These are phyloP conservation scores for Philereme vetulata DNA, from an alignment of 2,888 invertebrate species.

Conservation along the genomic window DNA sequence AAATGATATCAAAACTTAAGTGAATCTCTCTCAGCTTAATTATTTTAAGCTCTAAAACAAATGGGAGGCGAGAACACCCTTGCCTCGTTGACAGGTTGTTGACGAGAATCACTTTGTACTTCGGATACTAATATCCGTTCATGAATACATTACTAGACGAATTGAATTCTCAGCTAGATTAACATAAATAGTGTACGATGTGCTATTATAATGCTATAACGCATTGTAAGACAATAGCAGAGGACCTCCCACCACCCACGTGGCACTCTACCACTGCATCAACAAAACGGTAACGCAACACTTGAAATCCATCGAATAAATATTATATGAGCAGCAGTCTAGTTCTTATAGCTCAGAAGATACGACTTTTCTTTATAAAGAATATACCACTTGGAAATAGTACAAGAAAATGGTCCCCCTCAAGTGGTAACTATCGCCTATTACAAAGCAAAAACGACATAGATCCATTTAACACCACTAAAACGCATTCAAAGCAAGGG, in stretches of 20 bases:
- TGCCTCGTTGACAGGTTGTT: conserved; percentile 61
- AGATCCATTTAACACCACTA: no score
- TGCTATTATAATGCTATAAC: conserved; percentile 77
- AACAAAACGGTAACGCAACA: conserved; percentile 7
- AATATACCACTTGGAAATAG: no score
- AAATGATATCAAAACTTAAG: not conserved
- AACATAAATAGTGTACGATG: conserved; percentile 81
- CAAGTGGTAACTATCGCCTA: no score
- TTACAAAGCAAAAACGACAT: no score
- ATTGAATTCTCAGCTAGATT: conserved; percentile 80
- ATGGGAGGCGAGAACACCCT: conserved; percentile 43
- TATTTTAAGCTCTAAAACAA: conserved; percentile 3
- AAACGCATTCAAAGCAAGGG: no score
- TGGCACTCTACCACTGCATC: conserved; percentile 41
- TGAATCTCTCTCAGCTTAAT: not conserved
- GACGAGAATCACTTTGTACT: conserved; percentile 58
- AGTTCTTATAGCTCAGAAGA: not conserved
- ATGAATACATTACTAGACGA: conserved; percentile 75
- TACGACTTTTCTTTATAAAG: no score
- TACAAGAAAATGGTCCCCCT: no score
- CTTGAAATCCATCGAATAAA: not conserved
- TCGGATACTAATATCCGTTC: conserved; percentile 63
- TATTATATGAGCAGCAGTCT: not conserved
- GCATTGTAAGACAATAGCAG: conserved; percentile 78
- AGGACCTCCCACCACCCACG: conserved; percentile 78